Percentiles rank a stretch among this genome's conserved stretches.
Conservation (phyloP, 2,888 invertebrate species). For the Habrosyne pyritoides region DNA sequence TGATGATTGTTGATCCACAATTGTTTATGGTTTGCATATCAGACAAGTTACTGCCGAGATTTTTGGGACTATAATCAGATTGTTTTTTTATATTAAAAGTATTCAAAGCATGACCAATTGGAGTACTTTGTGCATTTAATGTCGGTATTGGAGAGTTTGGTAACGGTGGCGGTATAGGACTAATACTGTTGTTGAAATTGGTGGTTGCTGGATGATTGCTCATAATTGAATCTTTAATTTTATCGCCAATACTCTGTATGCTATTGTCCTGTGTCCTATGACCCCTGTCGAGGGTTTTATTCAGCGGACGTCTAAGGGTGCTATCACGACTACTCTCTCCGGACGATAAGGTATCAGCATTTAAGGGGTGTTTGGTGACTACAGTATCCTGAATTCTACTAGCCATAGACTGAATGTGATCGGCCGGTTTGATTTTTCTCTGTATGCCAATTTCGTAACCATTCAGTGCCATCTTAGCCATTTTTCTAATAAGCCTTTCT, state of each 20-base stretch:
- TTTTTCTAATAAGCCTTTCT: slow-evolving; percentile 77
- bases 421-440: slow-evolving; percentile 79
- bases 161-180: slow-evolving; percentile 67
- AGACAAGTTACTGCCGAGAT: slow-evolving; percentile 34
- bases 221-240: slow-evolving; percentile 66
- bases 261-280: slow-evolving; percentile 60
- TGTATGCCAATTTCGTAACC: slow-evolving; percentile 82
- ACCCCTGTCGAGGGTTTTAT: slow-evolving; percentile 58
- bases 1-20: too few species aligned
- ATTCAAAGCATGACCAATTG: slow-evolving; percentile 41
- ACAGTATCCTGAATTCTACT: slow-evolving; percentile 81
- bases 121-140: slow-evolving; percentile 57
- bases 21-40: slow-evolving; percentile 36
- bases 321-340: slow-evolving; percentile 64
- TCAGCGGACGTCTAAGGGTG: slow-evolving; percentile 54
- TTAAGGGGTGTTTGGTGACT: slow-evolving; percentile 78
- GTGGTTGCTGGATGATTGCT: slow-evolving; percentile 52
- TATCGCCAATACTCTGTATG: slow-evolving; percentile 59
- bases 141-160: slow-evolving; percentile 71
- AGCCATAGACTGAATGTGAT: slow-evolving; percentile 80
- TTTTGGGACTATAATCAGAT: slow-evolving; percentile 51
- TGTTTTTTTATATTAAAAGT: slow-evolving; percentile 41
- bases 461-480: slow-evolving; percentile 81
- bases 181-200: slow-evolving; percentile 42
- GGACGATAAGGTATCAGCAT: slow-evolving; percentile 60